Percentiles rank a stretch among this genome's conserved stretches.
phyloP scores from a whole-genome alignment of 1,140 invertebrate species.

The Geopemphigus sp. region DNA sequence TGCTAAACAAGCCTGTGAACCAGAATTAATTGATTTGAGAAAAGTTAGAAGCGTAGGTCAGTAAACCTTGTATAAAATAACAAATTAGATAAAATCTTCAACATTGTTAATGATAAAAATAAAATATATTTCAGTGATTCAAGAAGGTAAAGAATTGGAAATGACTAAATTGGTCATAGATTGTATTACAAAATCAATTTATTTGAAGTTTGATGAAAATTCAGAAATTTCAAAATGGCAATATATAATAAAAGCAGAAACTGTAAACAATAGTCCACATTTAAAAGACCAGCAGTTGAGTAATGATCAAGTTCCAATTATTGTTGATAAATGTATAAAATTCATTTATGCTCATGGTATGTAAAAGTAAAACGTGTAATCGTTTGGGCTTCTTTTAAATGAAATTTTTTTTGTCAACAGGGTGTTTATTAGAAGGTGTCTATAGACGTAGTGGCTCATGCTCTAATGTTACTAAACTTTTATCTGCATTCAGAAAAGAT shows the following conservation, averaged over 20 bases:
- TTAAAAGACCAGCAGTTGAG: conserved; percentile 82
- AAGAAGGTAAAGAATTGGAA: conserved; percentile 59
- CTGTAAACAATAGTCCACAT: conserved; percentile 71
- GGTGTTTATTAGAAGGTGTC: conserved; percentile 79
- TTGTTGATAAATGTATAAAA: conserved; percentile 87
- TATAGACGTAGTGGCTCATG: conserved; percentile 77
- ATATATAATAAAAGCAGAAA: conserved; percentile 69
- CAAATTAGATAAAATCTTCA: neutral
- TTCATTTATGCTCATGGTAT: conserved; percentile 81
- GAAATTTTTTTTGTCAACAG: conserved; percentile 57
- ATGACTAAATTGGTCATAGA: conserved; percentile 67
- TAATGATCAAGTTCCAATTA: conserved; percentile 78
- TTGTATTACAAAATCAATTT: conserved; percentile 63
- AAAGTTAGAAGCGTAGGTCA: conserved; percentile 78
- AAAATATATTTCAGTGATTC: conserved; percentile 56
- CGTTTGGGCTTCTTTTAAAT: neutral
- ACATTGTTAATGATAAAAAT: neutral
- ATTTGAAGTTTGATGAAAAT: conserved; percentile 67
- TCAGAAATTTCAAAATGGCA: conserved; percentile 64
- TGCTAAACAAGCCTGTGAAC: conserved; percentile 59
- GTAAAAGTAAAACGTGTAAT: conserved; percentile 26
- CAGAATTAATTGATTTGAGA: conserved; percentile 69
- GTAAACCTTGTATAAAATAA: conserved; percentile 50
- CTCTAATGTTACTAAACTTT: conserved; percentile 71
- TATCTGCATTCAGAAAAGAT: conserved; percentile 73